phyloP scores from a whole-genome alignment of 2,888 invertebrate species.

The Acleris sparsana region DNA sequence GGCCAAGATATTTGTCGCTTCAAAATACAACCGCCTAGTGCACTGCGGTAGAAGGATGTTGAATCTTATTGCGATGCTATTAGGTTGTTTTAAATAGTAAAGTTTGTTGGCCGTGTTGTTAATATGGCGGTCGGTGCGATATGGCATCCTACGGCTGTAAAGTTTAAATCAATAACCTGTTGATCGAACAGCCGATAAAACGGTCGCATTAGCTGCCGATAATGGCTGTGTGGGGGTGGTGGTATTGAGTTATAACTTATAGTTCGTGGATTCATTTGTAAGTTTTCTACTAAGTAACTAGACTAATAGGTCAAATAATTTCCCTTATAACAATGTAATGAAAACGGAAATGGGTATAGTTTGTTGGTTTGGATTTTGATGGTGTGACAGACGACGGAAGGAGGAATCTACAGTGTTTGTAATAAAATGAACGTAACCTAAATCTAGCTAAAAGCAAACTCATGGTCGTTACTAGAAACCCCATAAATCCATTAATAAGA shows the following conservation, averaged over 20 bases:
- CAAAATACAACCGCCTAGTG: background rate
- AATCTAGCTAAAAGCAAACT: too few species aligned
- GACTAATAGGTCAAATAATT: too few species aligned
- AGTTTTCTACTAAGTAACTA: too few species aligned
- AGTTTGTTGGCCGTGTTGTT: background rate
- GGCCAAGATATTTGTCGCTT: conserved; percentile 6
- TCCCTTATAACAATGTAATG: too few species aligned
- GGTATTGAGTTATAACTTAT: conserved; percentile 15
- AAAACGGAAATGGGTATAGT: too few species aligned
- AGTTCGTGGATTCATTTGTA: conserved; percentile 2
- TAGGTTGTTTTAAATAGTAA: background rate
- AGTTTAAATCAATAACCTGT: conserved; percentile 38
- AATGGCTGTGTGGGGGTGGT: background rate
- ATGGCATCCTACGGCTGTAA: conserved; percentile 4
- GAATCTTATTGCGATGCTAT: background rate
- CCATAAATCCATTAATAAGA: too few species aligned
- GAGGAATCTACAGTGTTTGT: too few species aligned
- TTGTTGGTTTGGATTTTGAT: too few species aligned
- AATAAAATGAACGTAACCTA: too few species aligned
- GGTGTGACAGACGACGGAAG: too few species aligned
- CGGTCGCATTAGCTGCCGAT: conserved; percentile 27
- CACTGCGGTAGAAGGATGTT: background rate
- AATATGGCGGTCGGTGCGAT: background rate
- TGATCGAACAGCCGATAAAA: conserved; percentile 30
- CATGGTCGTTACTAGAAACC: too few species aligned